Evolutionary conservation across 2,113 vertebrate genomes (phyloP).

Genomic region (Podilymbus podiceps): DNA sequence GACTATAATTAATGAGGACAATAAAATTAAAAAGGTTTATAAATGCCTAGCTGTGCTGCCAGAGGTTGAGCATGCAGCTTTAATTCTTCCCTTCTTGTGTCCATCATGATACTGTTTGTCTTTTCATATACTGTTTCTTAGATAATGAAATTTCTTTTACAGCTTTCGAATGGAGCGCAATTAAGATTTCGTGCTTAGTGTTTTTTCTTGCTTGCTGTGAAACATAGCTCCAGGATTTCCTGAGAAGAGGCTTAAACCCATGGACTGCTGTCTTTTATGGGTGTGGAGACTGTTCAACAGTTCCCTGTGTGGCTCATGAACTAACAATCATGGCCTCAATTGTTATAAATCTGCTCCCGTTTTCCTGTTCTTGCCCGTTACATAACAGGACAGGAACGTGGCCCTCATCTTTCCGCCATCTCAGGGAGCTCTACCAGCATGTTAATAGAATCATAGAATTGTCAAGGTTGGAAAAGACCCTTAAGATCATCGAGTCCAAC

Average conservation of each 20-base stretch:
- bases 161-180: background rate
- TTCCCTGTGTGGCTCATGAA: background rate
- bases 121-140: background rate
- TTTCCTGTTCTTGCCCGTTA: background rate
- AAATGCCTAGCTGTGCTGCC: background rate
- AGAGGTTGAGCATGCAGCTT: background rate
- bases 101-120: background rate
- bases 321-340: background rate
- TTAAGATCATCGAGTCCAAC: no score
- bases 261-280: background rate
- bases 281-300: background rate
- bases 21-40: background rate
- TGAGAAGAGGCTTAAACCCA: background rate
- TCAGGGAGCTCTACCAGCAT: background rate
- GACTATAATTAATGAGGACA: background rate
- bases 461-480: no score
- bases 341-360: rapidly evolving
- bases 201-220: background rate
- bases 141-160: background rate
- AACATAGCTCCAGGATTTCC: background rate
- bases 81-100: background rate
- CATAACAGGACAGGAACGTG: background rate
- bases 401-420: background rate
- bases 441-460: no score
- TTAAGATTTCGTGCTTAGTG: background rate